These are phyloP conservation scores for Cephus pulcher DNA, from an alignment of 2,888 invertebrate genomes.

Conservation along the genomic window DNA sequence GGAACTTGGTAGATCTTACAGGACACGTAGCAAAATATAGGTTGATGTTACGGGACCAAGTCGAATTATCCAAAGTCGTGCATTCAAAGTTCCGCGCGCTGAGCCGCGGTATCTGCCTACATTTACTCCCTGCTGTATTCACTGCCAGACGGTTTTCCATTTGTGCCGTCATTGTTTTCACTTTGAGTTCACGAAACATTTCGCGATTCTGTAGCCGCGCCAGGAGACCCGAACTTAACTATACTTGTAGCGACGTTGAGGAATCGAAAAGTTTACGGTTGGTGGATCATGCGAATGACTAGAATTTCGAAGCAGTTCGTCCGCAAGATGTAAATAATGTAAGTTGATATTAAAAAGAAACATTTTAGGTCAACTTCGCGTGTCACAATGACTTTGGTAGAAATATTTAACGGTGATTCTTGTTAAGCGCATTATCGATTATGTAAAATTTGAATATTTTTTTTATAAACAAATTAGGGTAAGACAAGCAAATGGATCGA, in stretches of 20 bases:
- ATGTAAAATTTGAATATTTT: not conserved
- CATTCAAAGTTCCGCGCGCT: not conserved
- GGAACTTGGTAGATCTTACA: not conserved
- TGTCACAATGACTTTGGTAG: not conserved
- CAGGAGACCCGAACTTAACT: not conserved
- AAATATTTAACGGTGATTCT: not conserved
- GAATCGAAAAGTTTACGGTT: too few relatives aligned
- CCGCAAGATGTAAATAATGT: too few relatives aligned
- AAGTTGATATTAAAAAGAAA: too few relatives aligned
- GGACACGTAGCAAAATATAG: not conserved
- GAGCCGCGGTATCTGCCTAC: not conserved
- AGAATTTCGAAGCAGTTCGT: too few relatives aligned
- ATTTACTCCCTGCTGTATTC: not conserved
- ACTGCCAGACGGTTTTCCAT: constrained; percentile 31
- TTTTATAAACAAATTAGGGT: too few relatives aligned
- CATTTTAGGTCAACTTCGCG: too few relatives aligned
- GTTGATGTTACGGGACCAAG: not conserved
- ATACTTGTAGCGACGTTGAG: too few relatives aligned
- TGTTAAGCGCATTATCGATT: not conserved
- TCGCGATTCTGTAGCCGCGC: constrained; percentile 5
- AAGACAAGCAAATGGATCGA: not conserved
- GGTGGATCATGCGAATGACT: too few relatives aligned
- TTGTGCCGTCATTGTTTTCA: constrained; percentile 30
- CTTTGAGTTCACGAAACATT: constrained; percentile 23
- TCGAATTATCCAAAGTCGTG: not conserved